These are phyloP conservation scores for Oscarella lobularis DNA, from an alignment of 37 sponge, comb jelly and placozoan genomes.

Conservation along the genomic window DNA sequence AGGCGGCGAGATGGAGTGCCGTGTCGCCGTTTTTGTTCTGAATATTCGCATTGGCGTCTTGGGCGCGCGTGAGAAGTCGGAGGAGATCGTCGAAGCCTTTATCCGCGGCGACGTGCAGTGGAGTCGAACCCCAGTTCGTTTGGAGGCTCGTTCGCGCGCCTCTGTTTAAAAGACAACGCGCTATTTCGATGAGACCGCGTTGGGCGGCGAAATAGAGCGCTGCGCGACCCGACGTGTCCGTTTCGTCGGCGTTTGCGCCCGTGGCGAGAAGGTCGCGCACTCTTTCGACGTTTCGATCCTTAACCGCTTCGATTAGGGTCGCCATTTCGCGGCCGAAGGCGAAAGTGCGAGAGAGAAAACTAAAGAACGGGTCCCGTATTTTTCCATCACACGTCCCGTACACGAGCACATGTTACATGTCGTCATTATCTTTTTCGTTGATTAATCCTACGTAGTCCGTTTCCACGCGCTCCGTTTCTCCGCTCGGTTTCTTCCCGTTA, in stretches of 20 bases:
- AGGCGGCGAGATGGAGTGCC: slow-evolving; percentile 2
- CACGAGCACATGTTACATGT: too few relatives aligned
- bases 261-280: not conserved
- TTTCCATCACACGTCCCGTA: too few relatives aligned
- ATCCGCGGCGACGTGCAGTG: slow-evolving; percentile 2
- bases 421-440: too few relatives aligned
- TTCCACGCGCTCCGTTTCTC: too few relatives aligned
- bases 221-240: not conserved
- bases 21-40: not conserved
- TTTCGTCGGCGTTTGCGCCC: not conserved
- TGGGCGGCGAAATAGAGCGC: not conserved
- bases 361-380: too few relatives aligned
- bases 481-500: too few relatives aligned
- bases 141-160: not conserved
- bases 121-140: not conserved
- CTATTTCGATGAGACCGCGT: slow-evolving; percentile 2
- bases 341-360: too few relatives aligned
- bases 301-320: not conserved
- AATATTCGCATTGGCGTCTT: not conserved
- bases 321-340: too few relatives aligned
- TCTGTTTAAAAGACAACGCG: not conserved
- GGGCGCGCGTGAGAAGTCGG: not conserved
- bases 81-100: not conserved
- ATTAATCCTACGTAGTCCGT: too few relatives aligned
- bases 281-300: not conserved